phyloP scores from a whole-genome alignment of 2,113 vertebrate species.

The Protobothrops flavoviridis region DNA sequence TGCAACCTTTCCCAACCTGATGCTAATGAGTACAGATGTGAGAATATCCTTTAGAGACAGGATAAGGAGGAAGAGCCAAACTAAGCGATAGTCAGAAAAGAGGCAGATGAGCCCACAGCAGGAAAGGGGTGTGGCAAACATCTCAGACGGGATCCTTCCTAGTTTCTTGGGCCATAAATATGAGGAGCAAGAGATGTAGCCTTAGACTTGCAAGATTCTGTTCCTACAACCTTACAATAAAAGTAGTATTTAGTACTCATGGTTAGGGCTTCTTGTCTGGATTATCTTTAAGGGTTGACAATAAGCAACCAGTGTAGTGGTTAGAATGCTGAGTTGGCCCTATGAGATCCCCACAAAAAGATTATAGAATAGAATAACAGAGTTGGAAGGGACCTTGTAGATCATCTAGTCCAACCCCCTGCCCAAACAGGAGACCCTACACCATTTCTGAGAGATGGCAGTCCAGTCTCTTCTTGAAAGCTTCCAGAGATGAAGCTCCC shows the following conservation, averaged over 20 bases:
- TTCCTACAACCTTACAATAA: not conserved
- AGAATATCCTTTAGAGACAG: not conserved
- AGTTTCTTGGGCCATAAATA: not conserved
- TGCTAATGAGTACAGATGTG: not conserved
- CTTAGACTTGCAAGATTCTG: not conserved
- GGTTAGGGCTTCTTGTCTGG: not conserved
- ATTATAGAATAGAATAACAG: not conserved
- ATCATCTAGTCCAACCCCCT: too few relatives aligned
- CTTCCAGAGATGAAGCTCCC: too few relatives aligned
- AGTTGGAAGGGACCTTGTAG: too few relatives aligned
- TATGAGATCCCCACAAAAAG: not conserved
- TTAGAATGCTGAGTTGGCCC: not conserved
- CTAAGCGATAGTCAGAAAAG: not conserved
- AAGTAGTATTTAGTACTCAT: not conserved
- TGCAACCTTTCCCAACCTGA: not conserved
- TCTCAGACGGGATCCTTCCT: not conserved
- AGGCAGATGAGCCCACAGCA: not conserved
- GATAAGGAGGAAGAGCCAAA: not conserved
- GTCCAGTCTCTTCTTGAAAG: too few relatives aligned
- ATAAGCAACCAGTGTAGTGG: not conserved
- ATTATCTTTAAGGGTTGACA: not conserved
- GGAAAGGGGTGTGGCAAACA: not conserved
- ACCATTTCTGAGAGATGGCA: too few relatives aligned
- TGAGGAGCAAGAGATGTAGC: not conserved
- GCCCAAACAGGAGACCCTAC: too few relatives aligned